Conservation (phyloP, 2,888 invertebrate species). For the Tetanocera ferruginea region DNA sequence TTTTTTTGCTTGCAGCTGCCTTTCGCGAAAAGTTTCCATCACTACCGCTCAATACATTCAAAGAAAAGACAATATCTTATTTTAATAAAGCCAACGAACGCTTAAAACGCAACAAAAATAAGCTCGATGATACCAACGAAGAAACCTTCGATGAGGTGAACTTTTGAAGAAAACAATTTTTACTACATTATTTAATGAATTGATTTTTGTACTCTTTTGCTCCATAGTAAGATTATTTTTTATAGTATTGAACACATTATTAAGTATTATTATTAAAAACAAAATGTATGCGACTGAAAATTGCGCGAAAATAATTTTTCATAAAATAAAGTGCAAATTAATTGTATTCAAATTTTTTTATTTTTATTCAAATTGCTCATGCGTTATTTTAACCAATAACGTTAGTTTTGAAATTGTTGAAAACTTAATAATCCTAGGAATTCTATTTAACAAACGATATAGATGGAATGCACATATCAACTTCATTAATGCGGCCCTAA, state of each 20-base stretch:
- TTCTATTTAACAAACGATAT: no score
- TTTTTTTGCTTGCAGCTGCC: constrained; percentile 31
- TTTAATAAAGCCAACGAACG: constrained; percentile 44
- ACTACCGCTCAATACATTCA: constrained; percentile 36
- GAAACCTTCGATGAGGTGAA: constrained; percentile 38
- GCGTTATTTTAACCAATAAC: no score
- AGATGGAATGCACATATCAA: no score
- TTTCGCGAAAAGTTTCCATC: constrained; percentile 45
- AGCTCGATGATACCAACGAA: constrained; percentile 30
- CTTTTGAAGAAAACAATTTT: background rate
- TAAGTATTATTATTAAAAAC: background rate
- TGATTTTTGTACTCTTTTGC: background rate
- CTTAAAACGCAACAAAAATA: constrained; percentile 36
- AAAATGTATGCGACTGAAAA: background rate
- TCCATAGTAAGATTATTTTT: background rate
- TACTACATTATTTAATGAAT: background rate
- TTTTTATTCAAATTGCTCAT: no score
- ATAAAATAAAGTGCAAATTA: no score
- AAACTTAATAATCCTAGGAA: no score
- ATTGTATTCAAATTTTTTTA: no score
- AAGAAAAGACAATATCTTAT: constrained; percentile 42
- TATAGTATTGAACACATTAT: background rate
- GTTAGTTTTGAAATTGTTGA: no score
- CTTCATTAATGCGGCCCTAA: no score
- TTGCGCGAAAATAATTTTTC: background rate